phyloP scores from a whole-genome alignment of 2,113 vertebrate genomes.

The Silurus asotus region DNA sequence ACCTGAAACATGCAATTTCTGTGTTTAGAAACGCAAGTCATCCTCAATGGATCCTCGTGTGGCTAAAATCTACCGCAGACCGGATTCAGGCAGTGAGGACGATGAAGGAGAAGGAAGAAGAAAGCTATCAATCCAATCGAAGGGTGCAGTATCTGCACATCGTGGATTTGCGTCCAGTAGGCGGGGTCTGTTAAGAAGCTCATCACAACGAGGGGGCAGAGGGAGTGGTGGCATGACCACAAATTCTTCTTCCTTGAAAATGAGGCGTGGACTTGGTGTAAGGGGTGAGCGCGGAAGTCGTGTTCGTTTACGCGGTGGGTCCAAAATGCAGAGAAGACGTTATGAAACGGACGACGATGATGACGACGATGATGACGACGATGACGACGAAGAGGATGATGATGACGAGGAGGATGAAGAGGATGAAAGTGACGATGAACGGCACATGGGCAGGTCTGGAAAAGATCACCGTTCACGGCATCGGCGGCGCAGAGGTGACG shows the following conservation, averaged over 20 bases:
- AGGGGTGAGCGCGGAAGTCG: conserved; percentile 64
- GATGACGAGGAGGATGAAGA: conserved; percentile 51
- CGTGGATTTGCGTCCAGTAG: conserved; percentile 61
- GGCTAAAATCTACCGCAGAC: conserved; percentile 71
- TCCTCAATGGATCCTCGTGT: conserved; percentile 70
- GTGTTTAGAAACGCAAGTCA: conserved; percentile 70
- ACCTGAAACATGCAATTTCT: neutral
- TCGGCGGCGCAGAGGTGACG: conserved; percentile 53
- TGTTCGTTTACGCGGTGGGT: conserved; percentile 71
- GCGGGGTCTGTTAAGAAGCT: conserved; percentile 69
- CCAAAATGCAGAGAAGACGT: conserved; percentile 69
- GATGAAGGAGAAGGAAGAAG: conserved; percentile 70
- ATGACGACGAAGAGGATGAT: conserved; percentile 57
- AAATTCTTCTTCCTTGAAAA: conserved; percentile 56
- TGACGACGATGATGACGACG: conserved; percentile 58
- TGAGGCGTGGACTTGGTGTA: conserved; percentile 62
- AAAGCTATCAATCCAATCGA: conserved; percentile 56
- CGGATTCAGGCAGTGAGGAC: conserved; percentile 69
- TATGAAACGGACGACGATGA: conserved; percentile 72
- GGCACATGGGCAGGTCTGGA: conserved; percentile 36
- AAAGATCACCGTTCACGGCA: conserved; percentile 42
- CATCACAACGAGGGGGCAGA: conserved; percentile 59
- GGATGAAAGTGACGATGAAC: conserved; percentile 63
- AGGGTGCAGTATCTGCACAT: conserved; percentile 71
- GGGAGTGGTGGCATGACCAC: conserved; percentile 53